phyloP scores from a whole-genome alignment of 2,797 vertebrate genomes.

The Melanogrammus aeglefinus region DNA sequence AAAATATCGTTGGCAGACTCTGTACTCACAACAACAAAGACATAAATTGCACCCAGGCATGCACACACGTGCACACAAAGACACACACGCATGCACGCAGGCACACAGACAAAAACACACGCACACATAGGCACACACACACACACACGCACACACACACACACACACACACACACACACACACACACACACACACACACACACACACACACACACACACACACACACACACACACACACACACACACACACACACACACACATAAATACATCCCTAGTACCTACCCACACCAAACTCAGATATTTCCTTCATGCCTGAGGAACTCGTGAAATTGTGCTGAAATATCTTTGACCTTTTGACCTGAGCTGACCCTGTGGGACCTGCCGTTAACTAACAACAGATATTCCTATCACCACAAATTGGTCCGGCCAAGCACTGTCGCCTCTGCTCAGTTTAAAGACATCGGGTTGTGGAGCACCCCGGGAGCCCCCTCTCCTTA shows the following conservation, averaged over 20 bases:
- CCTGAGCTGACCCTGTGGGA: not conserved
- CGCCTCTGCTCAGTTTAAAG: not conserved
- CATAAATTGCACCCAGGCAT: not conserved
- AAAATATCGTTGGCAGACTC: not conserved
- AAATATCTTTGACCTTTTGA: not conserved
- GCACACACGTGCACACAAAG: not conserved
- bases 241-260: constrained; percentile 12
- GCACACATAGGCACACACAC: constrained; percentile 10
- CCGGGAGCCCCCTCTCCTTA: too few relatives aligned
- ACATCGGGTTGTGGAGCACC: not conserved
- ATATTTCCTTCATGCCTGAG: not conserved
- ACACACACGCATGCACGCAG: not conserved
- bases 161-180: not conserved
- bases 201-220: constrained; percentile 17
- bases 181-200: not conserved
- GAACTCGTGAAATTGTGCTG: not conserved
- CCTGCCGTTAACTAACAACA: not conserved
- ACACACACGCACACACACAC: constrained; percentile 14
- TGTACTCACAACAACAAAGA: not conserved
- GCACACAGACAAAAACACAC: constrained; percentile 19
- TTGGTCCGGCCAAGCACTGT: not conserved
- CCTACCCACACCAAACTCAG: not conserved
- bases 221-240: constrained; percentile 12
- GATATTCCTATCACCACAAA: not conserved
- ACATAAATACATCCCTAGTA: not conserved